A percentile compares a stretch with the other conserved stretches of the same genome.
Conservation (phyloP, 2,113 vertebrate genomes). For the Xenopus tropicalis region DNA sequence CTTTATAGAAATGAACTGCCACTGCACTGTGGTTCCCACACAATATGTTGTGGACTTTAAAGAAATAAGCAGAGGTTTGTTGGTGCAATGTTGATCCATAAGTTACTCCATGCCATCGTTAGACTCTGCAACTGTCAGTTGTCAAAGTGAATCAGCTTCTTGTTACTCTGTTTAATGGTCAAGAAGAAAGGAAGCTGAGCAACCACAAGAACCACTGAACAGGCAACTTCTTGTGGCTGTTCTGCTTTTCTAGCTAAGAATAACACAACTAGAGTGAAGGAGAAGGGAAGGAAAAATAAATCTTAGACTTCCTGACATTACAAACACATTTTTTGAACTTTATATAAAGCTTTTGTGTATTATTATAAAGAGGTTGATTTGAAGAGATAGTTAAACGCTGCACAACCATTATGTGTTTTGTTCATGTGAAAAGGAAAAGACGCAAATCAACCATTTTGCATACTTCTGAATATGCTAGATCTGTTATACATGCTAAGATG, state of each 20-base stretch:
- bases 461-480: too few relatives aligned
- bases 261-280: constrained; percentile 10
- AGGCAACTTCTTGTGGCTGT: constrained; percentile 68
- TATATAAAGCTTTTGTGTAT: too few relatives aligned
- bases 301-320: constrained; percentile 2
- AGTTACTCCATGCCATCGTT: not conserved
- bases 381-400: too few relatives aligned
- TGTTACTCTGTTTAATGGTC: constrained; percentile 49
- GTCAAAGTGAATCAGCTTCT: constrained; percentile 49
- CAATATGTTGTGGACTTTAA: too few relatives aligned
- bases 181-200: constrained; percentile 59
- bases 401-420: too few relatives aligned
- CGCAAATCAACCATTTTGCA: too few relatives aligned
- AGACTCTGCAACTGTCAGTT: constrained; percentile 19
- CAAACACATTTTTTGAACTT: constrained; percentile 1
- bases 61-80: too few relatives aligned
- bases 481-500: too few relatives aligned
- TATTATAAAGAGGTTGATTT: too few relatives aligned
- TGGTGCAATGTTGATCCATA: not conserved
- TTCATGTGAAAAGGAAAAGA: too few relatives aligned
- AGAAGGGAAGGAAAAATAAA: constrained; percentile 20
- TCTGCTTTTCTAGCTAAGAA: constrained; percentile 43
- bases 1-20: too few relatives aligned
- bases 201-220: constrained; percentile 57
- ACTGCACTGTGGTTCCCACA: too few relatives aligned